Conservation (phyloP, 2,113 vertebrate genomes). For the Platichthys flesus region DNA sequence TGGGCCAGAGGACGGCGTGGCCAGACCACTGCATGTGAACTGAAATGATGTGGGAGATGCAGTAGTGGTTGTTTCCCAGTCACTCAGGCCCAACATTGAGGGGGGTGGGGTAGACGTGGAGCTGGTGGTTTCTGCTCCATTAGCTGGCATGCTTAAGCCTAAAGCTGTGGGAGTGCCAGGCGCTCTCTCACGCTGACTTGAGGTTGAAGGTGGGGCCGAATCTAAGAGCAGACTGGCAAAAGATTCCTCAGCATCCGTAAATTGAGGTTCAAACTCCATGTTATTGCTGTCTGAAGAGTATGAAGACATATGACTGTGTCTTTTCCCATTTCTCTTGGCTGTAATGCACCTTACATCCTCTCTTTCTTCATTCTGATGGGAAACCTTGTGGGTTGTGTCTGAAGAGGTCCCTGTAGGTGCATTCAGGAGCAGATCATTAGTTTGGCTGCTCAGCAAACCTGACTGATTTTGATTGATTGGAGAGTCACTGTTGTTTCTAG, state of each 20-base stretch:
- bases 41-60: constrained; percentile 29
- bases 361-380: not conserved
- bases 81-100: constrained; percentile 20
- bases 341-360: not conserved
- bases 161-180: not conserved
- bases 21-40: not conserved
- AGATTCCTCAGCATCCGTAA: not conserved
- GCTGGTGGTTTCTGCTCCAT: constrained; percentile 1
- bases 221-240: not conserved
- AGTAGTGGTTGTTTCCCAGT: constrained; percentile 24
- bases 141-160: not conserved
- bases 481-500: not conserved
- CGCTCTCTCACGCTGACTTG: not conserved
- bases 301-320: not conserved
- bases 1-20: not conserved
- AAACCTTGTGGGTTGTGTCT: not conserved
- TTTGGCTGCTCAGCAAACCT: not conserved
- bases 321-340: not conserved
- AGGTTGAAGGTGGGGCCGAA: not conserved
- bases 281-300: not conserved
- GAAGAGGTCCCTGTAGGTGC: not conserved
- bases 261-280: not conserved
- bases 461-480: not conserved
- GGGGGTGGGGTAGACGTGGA: constrained; percentile 24
- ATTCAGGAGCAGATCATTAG: not conserved